Evolutionary conservation across 2,797 vertebrate species (phyloP).

Genomic region (Bovichtus variegatus): DNA sequence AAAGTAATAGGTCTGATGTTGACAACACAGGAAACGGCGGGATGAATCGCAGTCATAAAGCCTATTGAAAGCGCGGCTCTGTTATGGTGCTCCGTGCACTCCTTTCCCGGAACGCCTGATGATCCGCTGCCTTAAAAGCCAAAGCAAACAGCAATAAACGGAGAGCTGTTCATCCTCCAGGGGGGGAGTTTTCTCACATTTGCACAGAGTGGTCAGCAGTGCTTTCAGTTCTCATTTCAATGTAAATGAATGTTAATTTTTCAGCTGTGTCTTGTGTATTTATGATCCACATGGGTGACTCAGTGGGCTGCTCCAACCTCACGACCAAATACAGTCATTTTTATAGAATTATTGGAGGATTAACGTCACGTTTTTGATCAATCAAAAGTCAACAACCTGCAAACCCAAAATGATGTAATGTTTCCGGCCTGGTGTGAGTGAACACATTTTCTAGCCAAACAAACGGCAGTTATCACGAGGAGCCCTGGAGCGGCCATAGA

Average conservation of each 20-base stretch:
- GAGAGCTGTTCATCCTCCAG: constrained; percentile 8
- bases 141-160: constrained; percentile 58
- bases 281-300: not conserved
- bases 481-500: too few species aligned
- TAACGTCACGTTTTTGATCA: too few species aligned
- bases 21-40: constrained; percentile 21
- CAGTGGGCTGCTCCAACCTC: too few species aligned
- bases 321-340: too few species aligned
- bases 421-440: too few species aligned
- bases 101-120: constrained; percentile 8
- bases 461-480: too few species aligned
- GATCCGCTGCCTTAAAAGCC: constrained; percentile 26
- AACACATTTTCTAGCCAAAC: too few species aligned
- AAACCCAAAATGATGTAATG: too few species aligned
- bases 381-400: too few species aligned
- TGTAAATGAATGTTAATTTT: constrained; percentile 9
- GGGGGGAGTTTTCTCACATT: not conserved
- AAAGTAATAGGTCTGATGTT: constrained; percentile 13
- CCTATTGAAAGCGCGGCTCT: constrained; percentile 24
- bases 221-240: constrained; percentile 2
- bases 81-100: not conserved
- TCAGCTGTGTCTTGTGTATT: constrained; percentile 5
- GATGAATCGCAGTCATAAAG: constrained; percentile 44
- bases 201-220: not conserved
- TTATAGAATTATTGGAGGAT: not conserved